Base-by-base conservation (phyloP, 1,140 invertebrate genomes). In the Leptinotarsa lineolata region DNA sequence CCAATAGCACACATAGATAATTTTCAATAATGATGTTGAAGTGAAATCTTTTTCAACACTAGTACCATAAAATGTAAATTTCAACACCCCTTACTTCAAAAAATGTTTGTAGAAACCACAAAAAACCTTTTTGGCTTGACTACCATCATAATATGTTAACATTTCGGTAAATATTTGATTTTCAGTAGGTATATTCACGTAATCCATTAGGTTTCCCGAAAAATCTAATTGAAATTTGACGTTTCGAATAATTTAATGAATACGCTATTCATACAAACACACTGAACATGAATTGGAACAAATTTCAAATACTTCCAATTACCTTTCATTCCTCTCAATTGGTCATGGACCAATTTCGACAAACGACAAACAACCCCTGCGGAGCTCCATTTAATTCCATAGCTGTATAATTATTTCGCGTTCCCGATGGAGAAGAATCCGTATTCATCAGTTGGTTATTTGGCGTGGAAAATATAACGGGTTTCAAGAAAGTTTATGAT, bases 361-460 rank as follows among this genome's bases (percentile, higher is more conserved):
- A 54, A 54, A 16, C 48, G 48, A 54, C 48, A 54, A 54, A 54
- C 48, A 54, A 54, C 48, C 48, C 48, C 48, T 54, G 48, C 16
- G n/a, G 48, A 54, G n/a, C 48, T 54, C 16, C 48, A 54, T 54
- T 54, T 54, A 54, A 54, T 54, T 54, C 48, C 16, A 54, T 54
- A 54, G 48, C 15, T 54, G 48, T 54, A 54, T 54, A 54, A 54
- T 54, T 54, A 54, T 18, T 18, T 54, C 6, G 15, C n/a, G 48
- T 54, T 54, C 15, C 48, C 48, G 15, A 39, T 39, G 30, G 30
- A 39, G 11, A 54, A 54, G 48, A n/a, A n/a, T 16, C 48, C 15
- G 48, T 13, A 54, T 54, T 54, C 48, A n/a, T 54, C 48, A 54
- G 48, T 54, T 15, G 48, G n/a, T 18, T 54, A 54, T 15, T 54